A percentile compares a stretch with the other conserved stretches of the same genome.
These are phyloP conservation scores for Bothrops jararaca DNA, from an alignment of 2,113 vertebrate species.

Conservation along the genomic window DNA sequence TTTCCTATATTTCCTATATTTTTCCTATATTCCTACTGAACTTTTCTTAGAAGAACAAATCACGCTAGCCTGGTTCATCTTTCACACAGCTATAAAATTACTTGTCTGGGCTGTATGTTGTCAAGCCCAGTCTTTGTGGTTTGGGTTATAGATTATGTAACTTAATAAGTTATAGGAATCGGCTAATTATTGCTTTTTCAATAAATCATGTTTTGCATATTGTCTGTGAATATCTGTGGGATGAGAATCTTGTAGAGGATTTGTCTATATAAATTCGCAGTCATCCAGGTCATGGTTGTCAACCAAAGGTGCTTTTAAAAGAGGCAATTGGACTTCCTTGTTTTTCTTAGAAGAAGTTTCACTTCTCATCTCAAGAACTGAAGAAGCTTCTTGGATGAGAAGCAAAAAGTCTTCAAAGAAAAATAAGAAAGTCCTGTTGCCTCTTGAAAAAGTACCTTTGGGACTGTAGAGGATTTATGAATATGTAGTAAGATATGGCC, in stretches of 20 bases:
- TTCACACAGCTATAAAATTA: background rate
- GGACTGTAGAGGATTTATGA: background rate
- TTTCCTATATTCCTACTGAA: too few species aligned
- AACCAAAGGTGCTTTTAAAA: too few species aligned
- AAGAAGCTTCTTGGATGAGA: too few species aligned
- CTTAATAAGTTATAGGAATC: too few species aligned
- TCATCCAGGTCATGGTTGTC: too few species aligned
- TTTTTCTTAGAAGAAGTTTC: too few species aligned
- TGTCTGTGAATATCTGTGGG: background rate
- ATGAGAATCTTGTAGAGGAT: background rate
- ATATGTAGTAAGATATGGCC: background rate
- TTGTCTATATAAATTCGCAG: too few species aligned
- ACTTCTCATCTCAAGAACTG: too few species aligned
- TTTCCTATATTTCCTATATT: background rate
- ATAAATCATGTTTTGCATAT: background rate
- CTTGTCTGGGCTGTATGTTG: background rate
- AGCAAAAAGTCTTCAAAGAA: too few species aligned
- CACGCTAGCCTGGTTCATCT: background rate
- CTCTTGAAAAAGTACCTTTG: too few species aligned
- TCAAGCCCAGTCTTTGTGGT: background rate
- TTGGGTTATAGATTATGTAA: background rate
- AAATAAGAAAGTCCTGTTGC: too few species aligned
- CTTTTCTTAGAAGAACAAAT: background rate
- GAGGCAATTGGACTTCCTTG: too few species aligned
- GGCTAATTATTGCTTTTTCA: background rate